Evolutionary conservation across 1,140 invertebrate genomes (phyloP), one percentile per base, ranked within the genome.

Genomic region (Drosophila parvula): DNA sequence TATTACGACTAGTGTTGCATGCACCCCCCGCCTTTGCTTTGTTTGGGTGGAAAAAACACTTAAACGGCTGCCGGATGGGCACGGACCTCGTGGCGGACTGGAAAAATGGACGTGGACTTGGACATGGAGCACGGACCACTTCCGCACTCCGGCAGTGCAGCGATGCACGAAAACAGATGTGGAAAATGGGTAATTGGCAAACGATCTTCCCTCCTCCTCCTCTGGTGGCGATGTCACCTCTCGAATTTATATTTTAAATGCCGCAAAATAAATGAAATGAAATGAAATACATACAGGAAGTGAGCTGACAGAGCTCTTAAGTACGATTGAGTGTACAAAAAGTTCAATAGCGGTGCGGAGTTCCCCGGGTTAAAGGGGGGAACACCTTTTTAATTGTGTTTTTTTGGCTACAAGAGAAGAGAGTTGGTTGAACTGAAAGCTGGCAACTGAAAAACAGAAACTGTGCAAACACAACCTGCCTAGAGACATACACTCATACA

Each of bases 51-150:
- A 74, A 75, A 75, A 75, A 75, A 58, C 71, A 74, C 51, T 76
- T 77, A 76, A 77, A 68, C 63, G 73, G 53, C 41, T 71, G 80
- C 79, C 81, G 81, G 81, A 84, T 84, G 63, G 57, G 47, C 59
- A 74, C 40, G 47, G 51, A 63, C 64, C 44, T 60, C 48, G 67
- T 65, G 58, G 58, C 34, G 34, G 16, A 28, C 16, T 63, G 65
- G 47, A 44, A 38, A 38, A 65, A 53, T 70, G 67, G 63, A 68
- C 40, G 38, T 69, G 56, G 34, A 67, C 57, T 32, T 22, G 68
- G 64, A 71, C 68, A 51, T 32, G 60, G 50, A 68, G 12, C 18
- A 14, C 59, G 34, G 48, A 71, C 28, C 62, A 68, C 59, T 78
- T 77, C 67, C 65, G 75, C 62, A 60, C 59, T 60, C 14, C 53